A percentile compares a stretch with the other conserved stretches of the same genome.
These are phyloP conservation scores for Mandrillus leucophaeus DNA, from an alignment of 2,113 vertebrate genomes.

Conservation along the genomic window DNA sequence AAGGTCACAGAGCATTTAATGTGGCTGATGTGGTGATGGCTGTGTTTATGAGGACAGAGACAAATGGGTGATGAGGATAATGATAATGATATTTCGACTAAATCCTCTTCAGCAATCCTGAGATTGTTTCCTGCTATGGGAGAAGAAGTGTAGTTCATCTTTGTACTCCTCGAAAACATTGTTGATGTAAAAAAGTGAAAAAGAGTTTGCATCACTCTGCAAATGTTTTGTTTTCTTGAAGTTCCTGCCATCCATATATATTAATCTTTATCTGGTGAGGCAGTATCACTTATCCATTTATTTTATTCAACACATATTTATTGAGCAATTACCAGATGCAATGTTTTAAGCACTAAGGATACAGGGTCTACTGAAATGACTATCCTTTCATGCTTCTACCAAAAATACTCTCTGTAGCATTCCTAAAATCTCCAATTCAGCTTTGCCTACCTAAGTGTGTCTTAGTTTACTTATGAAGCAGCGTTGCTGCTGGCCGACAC, in stretches of 20 bases:
- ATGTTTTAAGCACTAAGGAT: neutral
- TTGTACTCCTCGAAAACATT: neutral
- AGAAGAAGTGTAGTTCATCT: neutral
- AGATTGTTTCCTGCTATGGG: neutral
- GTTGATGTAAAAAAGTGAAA: neutral
- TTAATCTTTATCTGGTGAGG: neutral
- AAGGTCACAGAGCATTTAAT: neutral
- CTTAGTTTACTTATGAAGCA: neutral
- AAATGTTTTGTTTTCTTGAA: neutral
- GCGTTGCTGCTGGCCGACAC: neutral
- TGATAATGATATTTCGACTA: neutral
- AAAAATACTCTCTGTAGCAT: neutral
- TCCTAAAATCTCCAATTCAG: neutral
- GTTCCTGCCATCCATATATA: neutral
- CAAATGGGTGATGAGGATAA: neutral
- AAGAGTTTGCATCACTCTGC: neutral
- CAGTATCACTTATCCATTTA: neutral
- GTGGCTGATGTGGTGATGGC: neutral
- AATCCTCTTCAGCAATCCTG: neutral
- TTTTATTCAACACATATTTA: neutral
- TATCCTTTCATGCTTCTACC: neutral
- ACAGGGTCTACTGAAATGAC: neutral
- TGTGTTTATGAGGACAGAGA: neutral
- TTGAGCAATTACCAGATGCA: neutral
- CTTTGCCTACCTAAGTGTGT: neutral